Conservation (phyloP, 2,113 vertebrate species). For the Sigmodon hispidus region DNA sequence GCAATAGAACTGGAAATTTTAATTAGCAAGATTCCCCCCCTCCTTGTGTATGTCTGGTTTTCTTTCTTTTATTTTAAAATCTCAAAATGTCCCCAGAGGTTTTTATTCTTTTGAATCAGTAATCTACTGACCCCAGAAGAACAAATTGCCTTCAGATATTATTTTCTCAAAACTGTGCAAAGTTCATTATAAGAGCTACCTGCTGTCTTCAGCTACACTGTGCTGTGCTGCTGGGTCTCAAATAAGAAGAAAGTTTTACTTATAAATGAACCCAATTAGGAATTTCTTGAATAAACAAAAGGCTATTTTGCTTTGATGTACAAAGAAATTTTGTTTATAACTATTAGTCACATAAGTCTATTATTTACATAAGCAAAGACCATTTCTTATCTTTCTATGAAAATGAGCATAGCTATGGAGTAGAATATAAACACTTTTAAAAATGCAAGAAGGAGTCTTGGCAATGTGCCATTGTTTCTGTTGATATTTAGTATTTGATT, state of each 20-base stretch:
- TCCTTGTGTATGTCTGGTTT: background rate
- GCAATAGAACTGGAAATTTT: conserved; percentile 75
- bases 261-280: conserved; percentile 77
- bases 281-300: conserved; percentile 80
- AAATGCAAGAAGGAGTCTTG: background rate
- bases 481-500: conserved; percentile 31
- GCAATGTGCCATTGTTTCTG: background rate
- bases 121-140: conserved; percentile 76
- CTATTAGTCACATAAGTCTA: conserved; percentile 64
- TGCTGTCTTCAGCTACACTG: conserved; percentile 63
- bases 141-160: conserved; percentile 74
- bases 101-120: conserved; percentile 79
- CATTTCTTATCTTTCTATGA: conserved; percentile 52
- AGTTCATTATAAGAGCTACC: conserved; percentile 79
- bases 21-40: conserved; percentile 70
- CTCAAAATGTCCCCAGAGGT: conserved; percentile 63
- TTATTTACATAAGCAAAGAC: conserved; percentile 46
- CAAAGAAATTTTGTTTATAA: conserved; percentile 72
- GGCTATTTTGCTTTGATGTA: conserved; percentile 70
- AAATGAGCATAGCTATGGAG: conserved; percentile 59
- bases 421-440: background rate
- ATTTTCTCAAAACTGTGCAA: conserved; percentile 76
- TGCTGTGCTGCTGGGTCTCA: conserved; percentile 63
- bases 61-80: background rate
- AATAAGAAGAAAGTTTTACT: conserved; percentile 75